Percentiles rank a stretch among this genome's conserved stretches.
Conservation (phyloP, 1,140 invertebrate species). For the Caenorhabditis remanei region DNA sequence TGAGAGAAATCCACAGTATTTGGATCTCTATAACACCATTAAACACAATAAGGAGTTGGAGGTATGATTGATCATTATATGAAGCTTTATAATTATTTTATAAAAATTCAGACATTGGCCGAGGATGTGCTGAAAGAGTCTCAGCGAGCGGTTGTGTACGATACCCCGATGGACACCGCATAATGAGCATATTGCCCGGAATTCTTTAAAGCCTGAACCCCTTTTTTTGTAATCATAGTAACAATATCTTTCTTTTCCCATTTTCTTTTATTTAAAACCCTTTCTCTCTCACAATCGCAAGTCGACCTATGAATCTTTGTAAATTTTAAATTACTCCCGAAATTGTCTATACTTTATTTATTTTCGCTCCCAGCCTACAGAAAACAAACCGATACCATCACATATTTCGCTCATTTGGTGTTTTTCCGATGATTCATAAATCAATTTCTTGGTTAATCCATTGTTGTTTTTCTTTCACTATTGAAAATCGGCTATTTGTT, state of each 20-base stretch:
- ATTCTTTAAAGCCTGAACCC: neutral
- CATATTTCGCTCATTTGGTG: no score
- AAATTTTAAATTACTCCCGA: no score
- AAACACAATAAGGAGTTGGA: conserved; percentile 30
- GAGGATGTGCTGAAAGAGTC: conserved; percentile 14
- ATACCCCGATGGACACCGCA: conserved; percentile 36
- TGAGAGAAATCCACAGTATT: conserved; percentile 37
- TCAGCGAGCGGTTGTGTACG: conserved; percentile 30
- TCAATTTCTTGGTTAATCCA: no score
- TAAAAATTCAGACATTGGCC: neutral
- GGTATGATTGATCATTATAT: neutral
- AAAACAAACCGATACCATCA: no score
- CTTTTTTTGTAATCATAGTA: conserved; percentile 2
- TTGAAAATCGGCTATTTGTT: no score
- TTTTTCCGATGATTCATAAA: no score
- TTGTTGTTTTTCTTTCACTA: no score
- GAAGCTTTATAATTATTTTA: no score
- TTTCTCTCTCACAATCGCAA: no score
- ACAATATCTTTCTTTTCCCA: neutral
- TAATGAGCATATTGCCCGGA: neutral
- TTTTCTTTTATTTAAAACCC: neutral
- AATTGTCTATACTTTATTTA: no score
- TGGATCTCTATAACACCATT: conserved; percentile 19
- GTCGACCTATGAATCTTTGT: no score
- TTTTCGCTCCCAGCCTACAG: no score